These are phyloP conservation scores for Lampris incognitus DNA, from an alignment of 2,113 vertebrate genomes.

Conservation along the genomic window DNA sequence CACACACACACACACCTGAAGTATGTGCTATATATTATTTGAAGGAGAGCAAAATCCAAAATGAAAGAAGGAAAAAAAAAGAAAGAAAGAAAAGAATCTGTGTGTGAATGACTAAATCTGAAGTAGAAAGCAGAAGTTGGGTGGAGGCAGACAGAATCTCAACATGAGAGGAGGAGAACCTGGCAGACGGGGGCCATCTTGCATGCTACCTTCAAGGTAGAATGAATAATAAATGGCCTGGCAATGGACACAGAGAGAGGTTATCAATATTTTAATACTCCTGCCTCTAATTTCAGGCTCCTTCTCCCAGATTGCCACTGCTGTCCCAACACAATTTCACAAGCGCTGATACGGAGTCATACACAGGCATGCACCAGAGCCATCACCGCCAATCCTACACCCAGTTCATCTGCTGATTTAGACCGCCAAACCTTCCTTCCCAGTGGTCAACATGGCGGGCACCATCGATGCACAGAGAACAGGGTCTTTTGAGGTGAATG, in stretches of 20 bases:
- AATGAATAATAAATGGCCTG: slow-evolving; percentile 94
- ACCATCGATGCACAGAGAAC: background rate
- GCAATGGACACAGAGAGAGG: slow-evolving; percentile 87
- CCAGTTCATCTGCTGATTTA: slow-evolving; percentile 8
- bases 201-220: slow-evolving; percentile 89
- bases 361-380: background rate
- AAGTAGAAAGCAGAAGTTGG: slow-evolving; percentile 63
- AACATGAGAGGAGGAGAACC: slow-evolving; percentile 59
- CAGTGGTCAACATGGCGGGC: background rate
- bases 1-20: background rate
- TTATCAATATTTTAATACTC: slow-evolving; percentile 92
- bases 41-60: slow-evolving; percentile 20
- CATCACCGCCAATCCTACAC: slow-evolving; percentile 4
- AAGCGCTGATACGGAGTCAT: slow-evolving; percentile 47
- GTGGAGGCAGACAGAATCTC: slow-evolving; percentile 49
- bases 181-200: slow-evolving; percentile 81
- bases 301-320: slow-evolving; percentile 57
- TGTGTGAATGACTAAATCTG: slow-evolving; percentile 37
- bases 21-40: slow-evolving; percentile 21
- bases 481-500: background rate
- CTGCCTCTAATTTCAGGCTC: slow-evolving; percentile 77
- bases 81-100: slow-evolving; percentile 34
- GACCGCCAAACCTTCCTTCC: background rate
- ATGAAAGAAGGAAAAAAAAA: slow-evolving; percentile 12
- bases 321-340: slow-evolving; percentile 64